Conservation (phyloP, 2,888 invertebrate genomes). For the Hirtodrosophila trivittata region DNA sequence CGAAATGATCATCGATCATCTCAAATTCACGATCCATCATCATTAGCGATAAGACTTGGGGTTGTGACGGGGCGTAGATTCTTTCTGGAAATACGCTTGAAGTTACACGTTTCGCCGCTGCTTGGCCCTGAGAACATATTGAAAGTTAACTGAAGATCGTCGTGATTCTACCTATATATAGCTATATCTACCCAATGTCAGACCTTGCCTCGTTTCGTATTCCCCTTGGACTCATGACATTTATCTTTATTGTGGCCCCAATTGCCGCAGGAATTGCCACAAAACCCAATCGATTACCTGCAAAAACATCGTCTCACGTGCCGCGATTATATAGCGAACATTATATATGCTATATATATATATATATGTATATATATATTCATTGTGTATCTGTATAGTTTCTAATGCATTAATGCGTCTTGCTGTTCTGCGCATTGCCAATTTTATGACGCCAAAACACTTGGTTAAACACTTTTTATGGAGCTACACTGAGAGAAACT, state of each 20-base stretch:
- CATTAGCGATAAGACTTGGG: slow-evolving; percentile 69
- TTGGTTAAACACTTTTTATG: slow-evolving; percentile 23
- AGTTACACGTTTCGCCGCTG: slow-evolving; percentile 54
- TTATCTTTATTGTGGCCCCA: slow-evolving; percentile 64
- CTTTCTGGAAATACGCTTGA: slow-evolving; percentile 52
- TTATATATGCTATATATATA: background rate
- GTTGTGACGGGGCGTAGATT: no score
- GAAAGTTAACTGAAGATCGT: no score
- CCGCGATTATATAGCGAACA: slow-evolving; percentile 39
- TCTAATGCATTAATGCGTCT: slow-evolving; percentile 48
- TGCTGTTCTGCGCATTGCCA: slow-evolving; percentile 14
- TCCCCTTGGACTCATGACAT: slow-evolving; percentile 7
- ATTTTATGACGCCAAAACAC: slow-evolving; percentile 29
- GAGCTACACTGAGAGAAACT: slow-evolving; percentile 28
- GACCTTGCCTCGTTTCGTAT: slow-evolving; percentile 2
- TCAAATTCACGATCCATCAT: slow-evolving; percentile 79
- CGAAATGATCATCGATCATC: slow-evolving; percentile 74
- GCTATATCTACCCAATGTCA: no score
- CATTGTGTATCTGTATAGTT: slow-evolving; percentile 42
- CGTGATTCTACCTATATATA: no score
- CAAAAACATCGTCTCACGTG: slow-evolving; percentile 54
- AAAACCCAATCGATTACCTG: slow-evolving; percentile 18
- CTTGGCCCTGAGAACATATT: background rate
- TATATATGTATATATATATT: slow-evolving; percentile 28
- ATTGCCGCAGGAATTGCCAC: slow-evolving; percentile 8